Evolutionary conservation across 2,113 vertebrate genomes (phyloP).

Genomic region (Hirundichthys speculiger): DNA sequence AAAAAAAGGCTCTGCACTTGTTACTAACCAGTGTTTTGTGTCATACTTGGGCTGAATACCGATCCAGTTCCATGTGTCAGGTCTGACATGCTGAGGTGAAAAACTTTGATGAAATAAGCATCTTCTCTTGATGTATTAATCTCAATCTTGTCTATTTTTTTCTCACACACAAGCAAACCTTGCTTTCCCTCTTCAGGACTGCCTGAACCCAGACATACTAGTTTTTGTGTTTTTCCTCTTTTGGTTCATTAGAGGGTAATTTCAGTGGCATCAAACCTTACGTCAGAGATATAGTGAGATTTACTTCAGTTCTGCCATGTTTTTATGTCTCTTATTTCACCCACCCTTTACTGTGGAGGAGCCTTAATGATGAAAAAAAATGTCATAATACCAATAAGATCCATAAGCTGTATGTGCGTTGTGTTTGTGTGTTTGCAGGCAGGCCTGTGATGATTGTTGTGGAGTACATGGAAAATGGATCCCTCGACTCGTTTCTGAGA

Average conservation of each 20-base stretch:
- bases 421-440: slow-evolving; percentile 84
- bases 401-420: neutral
- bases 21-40: slow-evolving; percentile 27
- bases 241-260: neutral
- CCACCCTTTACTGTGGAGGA: no score
- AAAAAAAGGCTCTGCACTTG: slow-evolving; percentile 24
- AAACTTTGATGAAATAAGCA: slow-evolving; percentile 13
- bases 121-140: slow-evolving; percentile 36
- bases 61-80: slow-evolving; percentile 4
- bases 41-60: slow-evolving; percentile 30
- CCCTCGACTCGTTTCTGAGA: slow-evolving; percentile 93
- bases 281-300: neutral
- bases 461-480: slow-evolving; percentile 98
- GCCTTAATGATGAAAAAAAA: no score
- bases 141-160: neutral
- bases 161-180: neutral
- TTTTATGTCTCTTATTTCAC: no score
- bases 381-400: neutral
- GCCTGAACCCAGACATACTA: neutral
- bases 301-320: neutral
- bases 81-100: slow-evolving; percentile 9
- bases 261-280: no score
- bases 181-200: neutral
- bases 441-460: slow-evolving; percentile 97
- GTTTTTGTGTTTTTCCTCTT: neutral